These are phyloP conservation scores for Scalopus aquaticus DNA, from an alignment of 2,113 vertebrate species.

Conservation along the genomic window DNA sequence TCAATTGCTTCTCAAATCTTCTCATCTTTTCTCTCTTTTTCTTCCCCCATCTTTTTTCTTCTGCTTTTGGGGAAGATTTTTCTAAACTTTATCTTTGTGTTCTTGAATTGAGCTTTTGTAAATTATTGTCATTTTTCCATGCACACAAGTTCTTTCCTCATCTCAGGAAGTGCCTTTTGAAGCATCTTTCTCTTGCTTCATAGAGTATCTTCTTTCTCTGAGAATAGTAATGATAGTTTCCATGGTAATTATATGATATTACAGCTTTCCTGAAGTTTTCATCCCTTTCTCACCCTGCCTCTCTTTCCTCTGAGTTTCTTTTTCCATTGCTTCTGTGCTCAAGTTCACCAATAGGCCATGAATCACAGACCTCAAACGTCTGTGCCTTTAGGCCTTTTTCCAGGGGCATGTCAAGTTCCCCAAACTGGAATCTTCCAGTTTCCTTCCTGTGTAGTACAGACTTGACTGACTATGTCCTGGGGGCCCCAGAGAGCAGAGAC, in stretches of 20 bases:
- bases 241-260: background rate
- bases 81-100: background rate
- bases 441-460: background rate
- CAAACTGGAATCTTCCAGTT: background rate
- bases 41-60: background rate
- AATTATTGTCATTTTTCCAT: background rate
- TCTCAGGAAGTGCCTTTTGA: background rate
- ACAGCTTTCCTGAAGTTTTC: background rate
- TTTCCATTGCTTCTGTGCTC: background rate
- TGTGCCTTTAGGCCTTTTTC: background rate
- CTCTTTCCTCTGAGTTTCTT: background rate
- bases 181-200: background rate
- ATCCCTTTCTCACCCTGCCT: background rate
- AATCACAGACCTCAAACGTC: background rate
- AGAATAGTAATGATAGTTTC: background rate
- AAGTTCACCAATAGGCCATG: background rate
- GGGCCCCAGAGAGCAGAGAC: background rate
- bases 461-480: background rate
- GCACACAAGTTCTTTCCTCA: background rate
- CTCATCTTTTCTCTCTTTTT: background rate
- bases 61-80: background rate
- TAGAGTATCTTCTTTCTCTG: background rate
- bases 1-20: background rate
- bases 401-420: background rate
- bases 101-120: slow-evolving; percentile 20